Percentiles rank a stretch among this genome's conserved stretches.
phyloP scores from a whole-genome alignment of 2,888 invertebrate species.

The Agrochola litura region DNA sequence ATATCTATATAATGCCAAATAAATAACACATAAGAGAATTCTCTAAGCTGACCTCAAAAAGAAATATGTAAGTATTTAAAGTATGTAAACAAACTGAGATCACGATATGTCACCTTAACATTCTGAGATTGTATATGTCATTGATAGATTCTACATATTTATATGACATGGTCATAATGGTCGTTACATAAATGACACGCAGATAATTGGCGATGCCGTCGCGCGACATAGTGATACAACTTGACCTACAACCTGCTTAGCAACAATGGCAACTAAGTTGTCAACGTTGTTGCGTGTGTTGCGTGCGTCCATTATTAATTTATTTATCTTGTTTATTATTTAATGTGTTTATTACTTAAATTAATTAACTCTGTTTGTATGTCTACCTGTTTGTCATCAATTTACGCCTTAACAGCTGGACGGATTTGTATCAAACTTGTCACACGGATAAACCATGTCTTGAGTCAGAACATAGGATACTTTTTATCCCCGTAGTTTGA shows the following conservation, averaged over 20 bases:
- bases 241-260: constrained; percentile 43
- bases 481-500: neutral
- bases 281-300: neutral
- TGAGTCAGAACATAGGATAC: neutral
- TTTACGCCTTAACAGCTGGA: neutral
- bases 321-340: neutral
- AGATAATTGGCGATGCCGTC: constrained; percentile 23
- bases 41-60: constrained; percentile 37
- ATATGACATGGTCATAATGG: constrained; percentile 20
- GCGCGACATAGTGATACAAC: constrained; percentile 9
- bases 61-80: constrained; percentile 21
- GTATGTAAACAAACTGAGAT: neutral
- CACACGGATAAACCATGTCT: neutral
- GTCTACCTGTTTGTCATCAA: neutral
- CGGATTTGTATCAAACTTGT: neutral
- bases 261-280: neutral
- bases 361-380: neutral
- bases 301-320: neutral
- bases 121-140: constrained; percentile 45
- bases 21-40: neutral
- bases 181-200: constrained; percentile 35
- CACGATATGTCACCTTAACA: constrained; percentile 51
- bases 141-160: constrained; percentile 33
- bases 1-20: neutral
- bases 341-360: neutral